These are phyloP conservation scores for Danio jaintianensis DNA, from an alignment of 2,797 vertebrate genomes.

Conservation along the genomic window DNA sequence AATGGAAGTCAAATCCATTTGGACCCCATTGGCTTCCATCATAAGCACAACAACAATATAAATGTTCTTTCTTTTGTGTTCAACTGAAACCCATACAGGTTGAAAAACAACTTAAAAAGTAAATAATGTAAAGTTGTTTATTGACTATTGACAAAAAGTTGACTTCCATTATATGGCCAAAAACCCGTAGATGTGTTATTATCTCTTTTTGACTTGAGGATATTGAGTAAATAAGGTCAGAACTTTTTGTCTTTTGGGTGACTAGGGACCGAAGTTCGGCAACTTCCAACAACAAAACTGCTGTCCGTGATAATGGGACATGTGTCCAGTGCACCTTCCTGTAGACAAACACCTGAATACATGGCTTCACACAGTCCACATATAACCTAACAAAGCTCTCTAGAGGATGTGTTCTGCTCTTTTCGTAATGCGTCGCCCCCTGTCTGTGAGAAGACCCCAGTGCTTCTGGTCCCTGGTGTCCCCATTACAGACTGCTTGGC, in stretches of 20 bases:
- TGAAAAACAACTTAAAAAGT: too few species aligned
- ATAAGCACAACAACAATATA: too few species aligned
- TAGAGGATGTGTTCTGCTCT: conserved; percentile 29
- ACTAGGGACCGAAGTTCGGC: background rate
- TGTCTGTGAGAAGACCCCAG: conserved; percentile 66
- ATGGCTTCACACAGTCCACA: background rate
- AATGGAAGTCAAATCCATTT: too few species aligned
- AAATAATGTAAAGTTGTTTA: too few species aligned
- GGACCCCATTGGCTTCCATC: too few species aligned
- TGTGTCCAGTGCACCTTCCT: background rate
- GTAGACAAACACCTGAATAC: background rate
- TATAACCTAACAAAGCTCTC: conserved; percentile 33
- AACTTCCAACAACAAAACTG: conserved; percentile 2
- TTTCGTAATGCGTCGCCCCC: conserved; percentile 52
- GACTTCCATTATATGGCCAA: too few species aligned
- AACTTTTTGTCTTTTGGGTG: background rate
- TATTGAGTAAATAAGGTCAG: background rate
- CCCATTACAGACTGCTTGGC: conserved; percentile 78
- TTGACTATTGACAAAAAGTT: too few species aligned
- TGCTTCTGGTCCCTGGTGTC: conserved; percentile 73
- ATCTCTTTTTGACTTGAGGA: too few species aligned
- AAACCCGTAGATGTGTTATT: too few species aligned
- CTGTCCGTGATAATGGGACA: background rate
- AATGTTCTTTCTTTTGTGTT: too few species aligned
- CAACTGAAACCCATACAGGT: too few species aligned